These are phyloP conservation scores for Nematopogon swammerdamellus DNA, from an alignment of 2,888 invertebrate genomes.

Conservation along the genomic window DNA sequence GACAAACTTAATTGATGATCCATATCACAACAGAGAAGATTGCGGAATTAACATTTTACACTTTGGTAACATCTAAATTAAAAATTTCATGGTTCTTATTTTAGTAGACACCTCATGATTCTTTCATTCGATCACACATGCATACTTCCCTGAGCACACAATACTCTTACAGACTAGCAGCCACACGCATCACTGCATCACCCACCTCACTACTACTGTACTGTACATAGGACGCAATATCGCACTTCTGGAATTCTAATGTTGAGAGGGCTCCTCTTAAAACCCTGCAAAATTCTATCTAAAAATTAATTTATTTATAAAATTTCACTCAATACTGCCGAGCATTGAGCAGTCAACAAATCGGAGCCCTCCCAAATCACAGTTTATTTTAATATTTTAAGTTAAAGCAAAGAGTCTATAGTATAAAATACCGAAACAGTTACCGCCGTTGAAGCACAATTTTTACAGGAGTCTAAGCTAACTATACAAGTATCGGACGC, in stretches of 20 bases:
- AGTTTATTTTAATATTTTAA: constrained; percentile 29
- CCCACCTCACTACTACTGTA: constrained; percentile 13
- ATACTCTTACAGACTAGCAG: constrained; percentile 1
- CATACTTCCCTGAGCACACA: not conserved
- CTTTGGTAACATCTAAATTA: constrained; percentile 15
- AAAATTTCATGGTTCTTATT: constrained; percentile 7
- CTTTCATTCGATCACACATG: not conserved
- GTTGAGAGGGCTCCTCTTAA: constrained; percentile 14
- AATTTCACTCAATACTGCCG: constrained; percentile 9
- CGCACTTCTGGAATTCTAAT: constrained; percentile 15
- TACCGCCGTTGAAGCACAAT: not conserved
- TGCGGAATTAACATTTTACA: constrained; percentile 1
- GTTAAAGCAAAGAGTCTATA: constrained; percentile 13
- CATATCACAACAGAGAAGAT: not conserved
- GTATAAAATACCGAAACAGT: constrained; percentile 1
- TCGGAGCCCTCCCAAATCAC: constrained; percentile 46
- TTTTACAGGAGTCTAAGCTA: constrained; percentile 3
- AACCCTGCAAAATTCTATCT: constrained; percentile 13
- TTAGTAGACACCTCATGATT: not conserved
- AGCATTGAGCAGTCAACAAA: constrained; percentile 11
- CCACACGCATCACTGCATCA: constrained; percentile 11
- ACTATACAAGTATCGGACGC: not conserved
- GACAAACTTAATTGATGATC: constrained; percentile 5
- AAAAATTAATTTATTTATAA: constrained; percentile 12
- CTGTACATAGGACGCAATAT: constrained; percentile 15